phyloP scores from a whole-genome alignment of 2,797 vertebrate genomes.

The Cuniculus paca region DNA sequence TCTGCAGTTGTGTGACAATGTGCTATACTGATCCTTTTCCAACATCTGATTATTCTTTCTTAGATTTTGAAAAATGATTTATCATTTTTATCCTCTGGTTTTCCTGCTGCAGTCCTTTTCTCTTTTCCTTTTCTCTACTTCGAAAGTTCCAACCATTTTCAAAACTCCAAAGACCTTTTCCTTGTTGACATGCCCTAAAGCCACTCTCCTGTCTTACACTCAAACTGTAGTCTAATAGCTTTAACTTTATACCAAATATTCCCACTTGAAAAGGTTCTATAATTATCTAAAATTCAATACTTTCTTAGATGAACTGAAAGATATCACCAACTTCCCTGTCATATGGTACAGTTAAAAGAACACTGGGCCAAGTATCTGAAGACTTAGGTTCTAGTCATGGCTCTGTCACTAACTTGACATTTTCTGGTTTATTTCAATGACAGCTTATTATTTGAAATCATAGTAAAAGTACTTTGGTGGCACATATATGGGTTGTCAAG shows the following conservation, averaged over 20 bases:
- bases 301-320: not conserved
- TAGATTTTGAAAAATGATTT: not conserved
- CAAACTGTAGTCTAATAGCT: not conserved
- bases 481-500: slow-evolving; percentile 1
- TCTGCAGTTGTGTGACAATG: not conserved
- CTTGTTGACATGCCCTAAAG: not conserved
- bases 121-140: slow-evolving; percentile 10
- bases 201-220: slow-evolving; percentile 12
- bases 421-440: slow-evolving; percentile 35
- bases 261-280: slow-evolving; percentile 9
- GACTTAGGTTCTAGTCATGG: not conserved
- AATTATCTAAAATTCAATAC: slow-evolving; percentile 37
- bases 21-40: not conserved
- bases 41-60: not conserved
- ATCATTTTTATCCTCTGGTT: slow-evolving; percentile 3
- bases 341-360: not conserved
- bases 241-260: slow-evolving; percentile 40
- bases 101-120: slow-evolving; percentile 14
- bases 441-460: not conserved
- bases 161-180: slow-evolving; percentile 23
- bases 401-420: not conserved
- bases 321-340: not conserved
- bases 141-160: slow-evolving; percentile 30
- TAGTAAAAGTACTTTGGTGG: not conserved
- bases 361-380: not conserved